Evolutionary conservation across 2,797 vertebrate species (phyloP), one percentile per base, ranked within the genome.

Genomic region (Cryptoblepharus egeriae): DNA sequence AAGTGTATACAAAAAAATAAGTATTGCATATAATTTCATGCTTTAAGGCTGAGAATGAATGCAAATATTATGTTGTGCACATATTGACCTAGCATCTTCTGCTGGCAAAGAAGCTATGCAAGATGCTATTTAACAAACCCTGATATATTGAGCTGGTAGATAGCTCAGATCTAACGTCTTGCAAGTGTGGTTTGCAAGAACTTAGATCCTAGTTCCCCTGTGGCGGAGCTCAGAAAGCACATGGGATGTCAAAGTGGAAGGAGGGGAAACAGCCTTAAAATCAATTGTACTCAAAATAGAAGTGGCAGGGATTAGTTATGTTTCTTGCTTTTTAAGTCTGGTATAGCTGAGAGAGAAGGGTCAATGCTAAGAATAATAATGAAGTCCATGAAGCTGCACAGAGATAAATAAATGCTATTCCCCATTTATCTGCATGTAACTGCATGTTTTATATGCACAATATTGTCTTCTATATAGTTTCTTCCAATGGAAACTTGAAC

Each of bases 371-470:
- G 68, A 63, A 30, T 7, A 79, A 37, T 11, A 45, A 26, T 30
- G 63, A n/a, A 45, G 52, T 78, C 74, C 49, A 55, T 78, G 49
- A 83, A 78, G 49, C 16, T 30, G 7, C 26, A 57, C 32, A 57
- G 61, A 72, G 37, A 39, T 37, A 52, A 70, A 39, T 37, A 52
- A 70, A 79, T 45, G 37, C 79, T 75, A 61, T 61, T 45, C 60
- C 24, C 37, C 24, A 32, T 10, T 64, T 71, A 80, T 63, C 0
- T 0, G 71, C 1, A 52, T 58, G 20, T 18, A 65, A 35, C 49
- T 16, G n/a, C 6, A 69, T 11, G 7, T 16, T 55, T 13, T 3
- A 0, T 45, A 1, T 1, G 10, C 37, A 63, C 1, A 28, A 12
- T 67, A 83, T 70, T 69, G 28, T 64, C 20, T 39, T 28, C 42